Conservation (phyloP, 1,140 invertebrate species). For the Gryon sp. region DNA sequence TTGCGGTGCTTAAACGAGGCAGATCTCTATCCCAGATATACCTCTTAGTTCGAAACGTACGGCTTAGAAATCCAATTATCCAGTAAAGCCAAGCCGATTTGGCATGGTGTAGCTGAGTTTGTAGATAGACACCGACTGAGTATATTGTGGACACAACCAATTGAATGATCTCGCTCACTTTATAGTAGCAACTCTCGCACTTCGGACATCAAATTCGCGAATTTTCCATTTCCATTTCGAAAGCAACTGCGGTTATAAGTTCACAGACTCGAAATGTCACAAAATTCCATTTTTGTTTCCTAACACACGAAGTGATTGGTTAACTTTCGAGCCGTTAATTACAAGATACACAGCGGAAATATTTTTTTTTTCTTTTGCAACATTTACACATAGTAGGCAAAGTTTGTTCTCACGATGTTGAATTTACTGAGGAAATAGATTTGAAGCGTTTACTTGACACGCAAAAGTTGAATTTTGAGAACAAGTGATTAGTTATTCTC, state of each 20-base stretch:
- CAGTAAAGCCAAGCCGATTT: conserved; percentile 57
- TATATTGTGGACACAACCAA: conserved; percentile 56
- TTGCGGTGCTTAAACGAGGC: conserved; percentile 28
- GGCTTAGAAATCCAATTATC: conserved; percentile 66
- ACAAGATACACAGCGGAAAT: too few species aligned
- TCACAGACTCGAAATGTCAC: conserved; percentile 15
- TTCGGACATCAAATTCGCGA: conserved; percentile 32
- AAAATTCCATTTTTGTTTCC: background rate
- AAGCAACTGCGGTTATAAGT: conserved; percentile 30
- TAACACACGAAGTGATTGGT: too few species aligned
- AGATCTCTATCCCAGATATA: conserved; percentile 41
- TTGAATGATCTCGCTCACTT: conserved; percentile 49
- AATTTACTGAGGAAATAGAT: too few species aligned
- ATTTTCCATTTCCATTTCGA: conserved; percentile 21
- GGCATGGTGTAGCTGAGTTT: conserved; percentile 50
- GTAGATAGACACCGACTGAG: conserved; percentile 36
- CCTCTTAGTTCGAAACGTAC: conserved; percentile 47
- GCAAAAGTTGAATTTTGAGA: too few species aligned
- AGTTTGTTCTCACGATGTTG: too few species aligned
- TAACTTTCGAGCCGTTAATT: too few species aligned
- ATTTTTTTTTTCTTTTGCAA: too few species aligned
- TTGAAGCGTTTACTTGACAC: too few species aligned
- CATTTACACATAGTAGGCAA: too few species aligned
- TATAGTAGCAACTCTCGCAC: conserved; percentile 13
- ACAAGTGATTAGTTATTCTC: too few species aligned